Evolutionary conservation across 1,140 invertebrate genomes (phyloP), one percentile per base, ranked within the genome.

Genomic region (Solen grandis): DNA sequence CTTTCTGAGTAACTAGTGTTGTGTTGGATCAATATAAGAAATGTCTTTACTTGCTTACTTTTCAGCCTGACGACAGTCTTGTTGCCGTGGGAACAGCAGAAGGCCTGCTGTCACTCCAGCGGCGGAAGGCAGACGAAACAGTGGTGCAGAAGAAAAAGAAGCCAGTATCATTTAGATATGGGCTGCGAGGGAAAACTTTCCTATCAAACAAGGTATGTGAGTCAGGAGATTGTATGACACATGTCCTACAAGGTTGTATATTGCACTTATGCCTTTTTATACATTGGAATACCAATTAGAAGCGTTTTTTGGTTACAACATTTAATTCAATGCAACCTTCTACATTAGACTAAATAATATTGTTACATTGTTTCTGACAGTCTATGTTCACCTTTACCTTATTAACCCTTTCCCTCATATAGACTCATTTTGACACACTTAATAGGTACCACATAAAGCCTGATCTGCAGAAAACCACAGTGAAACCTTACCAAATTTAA

Each of bases 81-180:
- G 90, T 99, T 80, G 96, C 95, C 55, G 96, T 96, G 65, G 97
- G 98, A 65, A 97, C 98, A 95, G 94, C 96, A 22, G 96, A 98
- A 93, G 97, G 97, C 55, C 93, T 98, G 38, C 94, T 99, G 80
- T 97, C 97, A 3, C 95, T 99, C 27, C 94, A 95, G 81, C 94
- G 96, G 88, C 94, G 95, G 92, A 95, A 96, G 88, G 50, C 83
- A 68, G 87, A 87, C 14, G 76, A 93, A 93, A 85, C 81, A 25
- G 14, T 13, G 19, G 22, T n/a, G n/a, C 27, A 38, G 38, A 80
- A 74, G 29, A 63, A 82, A 41, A 79, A 68, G 16, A 94, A 85
- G 83, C 78, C 94, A 89, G 94, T 93, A 10, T 80, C 77, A 22
- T 80, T 72, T 36, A 80, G 66, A 80, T 80, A 80, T 60, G 77